phyloP scores from a whole-genome alignment of 2,113 vertebrate species.

The Pelecanoides urinatrix region DNA sequence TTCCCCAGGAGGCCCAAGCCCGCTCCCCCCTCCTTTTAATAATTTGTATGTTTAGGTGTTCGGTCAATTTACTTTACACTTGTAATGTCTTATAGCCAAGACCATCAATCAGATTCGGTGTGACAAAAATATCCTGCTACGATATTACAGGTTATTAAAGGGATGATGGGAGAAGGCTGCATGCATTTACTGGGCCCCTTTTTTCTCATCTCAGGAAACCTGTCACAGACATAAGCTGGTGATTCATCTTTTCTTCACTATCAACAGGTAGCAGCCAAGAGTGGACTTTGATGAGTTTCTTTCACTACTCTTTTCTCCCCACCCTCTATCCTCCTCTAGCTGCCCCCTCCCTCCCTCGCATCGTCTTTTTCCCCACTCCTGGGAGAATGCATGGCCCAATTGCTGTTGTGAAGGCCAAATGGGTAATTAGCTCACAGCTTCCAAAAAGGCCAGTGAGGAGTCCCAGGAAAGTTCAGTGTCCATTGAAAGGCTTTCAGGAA shows the following conservation, averaged over 20 bases:
- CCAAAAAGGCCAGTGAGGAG: neutral
- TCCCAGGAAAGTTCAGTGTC: neutral
- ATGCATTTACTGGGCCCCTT: constrained; percentile 72
- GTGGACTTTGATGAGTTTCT: constrained; percentile 72
- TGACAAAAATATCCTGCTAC: constrained; percentile 84
- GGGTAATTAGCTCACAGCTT: neutral
- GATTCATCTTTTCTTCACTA: constrained; percentile 79
- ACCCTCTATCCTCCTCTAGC: neutral
- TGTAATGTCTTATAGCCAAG: constrained; percentile 82
- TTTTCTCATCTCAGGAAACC: constrained; percentile 84
- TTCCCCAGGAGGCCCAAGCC: constrained; percentile 74
- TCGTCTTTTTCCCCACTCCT: neutral
- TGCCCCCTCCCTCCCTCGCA: neutral
- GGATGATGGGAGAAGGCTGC: constrained; percentile 76
- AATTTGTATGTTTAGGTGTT: constrained; percentile 98
- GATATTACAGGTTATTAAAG: constrained; percentile 92
- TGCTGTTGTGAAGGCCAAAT: neutral
- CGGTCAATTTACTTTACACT: constrained; percentile 84
- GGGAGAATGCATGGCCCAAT: neutral
- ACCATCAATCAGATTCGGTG: constrained; percentile 87
- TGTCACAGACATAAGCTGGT: constrained; percentile 77
- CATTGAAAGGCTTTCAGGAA: neutral
- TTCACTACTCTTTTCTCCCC: constrained; percentile 53
- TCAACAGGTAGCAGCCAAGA: constrained; percentile 81
- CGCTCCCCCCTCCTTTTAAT: constrained; percentile 89